Evolutionary conservation across 2,113 vertebrate species (phyloP).

Genomic region (Syngnathus scovelli): DNA sequence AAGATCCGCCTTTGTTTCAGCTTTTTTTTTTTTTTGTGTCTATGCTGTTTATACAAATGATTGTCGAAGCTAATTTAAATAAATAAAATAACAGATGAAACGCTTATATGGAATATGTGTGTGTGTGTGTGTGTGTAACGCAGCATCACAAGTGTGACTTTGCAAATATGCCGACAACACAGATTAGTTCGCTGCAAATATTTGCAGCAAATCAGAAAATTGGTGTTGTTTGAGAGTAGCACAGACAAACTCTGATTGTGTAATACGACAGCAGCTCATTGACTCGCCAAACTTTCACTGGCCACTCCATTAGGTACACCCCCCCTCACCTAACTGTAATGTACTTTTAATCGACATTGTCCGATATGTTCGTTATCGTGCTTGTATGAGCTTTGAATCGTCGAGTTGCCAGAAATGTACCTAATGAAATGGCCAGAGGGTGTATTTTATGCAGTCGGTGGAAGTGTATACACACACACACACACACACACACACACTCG

Average conservation of each 20-base stretch:
- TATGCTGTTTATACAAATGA: background rate
- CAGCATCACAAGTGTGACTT: slow-evolving; percentile 29
- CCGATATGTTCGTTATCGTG: background rate
- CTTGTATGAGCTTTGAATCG: background rate
- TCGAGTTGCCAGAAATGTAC: background rate
- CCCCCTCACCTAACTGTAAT: background rate
- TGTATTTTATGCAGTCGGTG: slow-evolving; percentile 2
- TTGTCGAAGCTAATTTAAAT: background rate
- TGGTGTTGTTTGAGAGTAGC: slow-evolving; percentile 44
- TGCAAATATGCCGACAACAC: slow-evolving; percentile 49
- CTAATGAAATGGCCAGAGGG: background rate
- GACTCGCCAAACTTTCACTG: slow-evolving; percentile 8
- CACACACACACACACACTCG: slow-evolving; percentile 3
- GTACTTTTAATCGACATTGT: too few species aligned
- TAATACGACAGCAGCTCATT: slow-evolving; percentile 34
- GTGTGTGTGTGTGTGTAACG: background rate
- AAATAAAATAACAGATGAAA: background rate
- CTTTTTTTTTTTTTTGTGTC: background rate
- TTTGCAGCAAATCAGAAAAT: slow-evolving; percentile 59
- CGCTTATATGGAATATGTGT: background rate
- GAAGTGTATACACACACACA: background rate
- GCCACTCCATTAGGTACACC: background rate
- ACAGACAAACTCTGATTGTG: slow-evolving; percentile 49
- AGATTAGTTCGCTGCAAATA: slow-evolving; percentile 65
- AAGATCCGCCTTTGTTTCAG: background rate